These are phyloP conservation scores for Sebastes glaucus DNA, from an alignment of 2,797 vertebrate species.

Conservation along the genomic window DNA sequence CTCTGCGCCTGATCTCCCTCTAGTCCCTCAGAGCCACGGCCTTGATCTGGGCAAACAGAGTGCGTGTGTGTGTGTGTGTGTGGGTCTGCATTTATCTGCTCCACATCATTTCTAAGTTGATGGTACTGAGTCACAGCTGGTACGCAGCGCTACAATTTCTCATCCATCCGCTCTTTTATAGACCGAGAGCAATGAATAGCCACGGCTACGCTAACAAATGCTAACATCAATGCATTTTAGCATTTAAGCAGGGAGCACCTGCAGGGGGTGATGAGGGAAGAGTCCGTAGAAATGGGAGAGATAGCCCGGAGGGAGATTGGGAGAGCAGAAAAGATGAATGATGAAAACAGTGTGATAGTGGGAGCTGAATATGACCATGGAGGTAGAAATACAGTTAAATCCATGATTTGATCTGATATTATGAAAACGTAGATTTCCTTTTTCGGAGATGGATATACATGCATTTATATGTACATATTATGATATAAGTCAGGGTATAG, in stretches of 20 bases:
- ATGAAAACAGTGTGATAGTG: constrained; percentile 64
- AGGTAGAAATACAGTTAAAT: constrained; percentile 80
- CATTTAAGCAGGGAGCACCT: constrained; percentile 44
- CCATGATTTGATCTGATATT: constrained; percentile 88
- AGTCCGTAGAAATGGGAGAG: constrained; percentile 24
- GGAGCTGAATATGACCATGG: constrained; percentile 87
- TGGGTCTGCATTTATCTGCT: constrained; percentile 87
- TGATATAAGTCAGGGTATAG: background rate
- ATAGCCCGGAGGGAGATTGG: constrained; percentile 66
- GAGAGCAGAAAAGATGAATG: constrained; percentile 21
- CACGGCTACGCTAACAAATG: constrained; percentile 88
- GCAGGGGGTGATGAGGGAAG: constrained; percentile 6
- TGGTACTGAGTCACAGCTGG: constrained; percentile 90
- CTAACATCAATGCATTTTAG: constrained; percentile 79
- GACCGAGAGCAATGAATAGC: constrained; percentile 87
- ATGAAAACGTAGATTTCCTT: constrained; percentile 88
- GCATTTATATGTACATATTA: background rate
- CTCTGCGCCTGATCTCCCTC: constrained; percentile 87
- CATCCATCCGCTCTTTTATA: constrained; percentile 76
- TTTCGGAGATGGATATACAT: constrained; percentile 84
- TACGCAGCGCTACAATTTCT: constrained; percentile 86
- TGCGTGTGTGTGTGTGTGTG: constrained; percentile 68
- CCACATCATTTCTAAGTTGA: constrained; percentile 50
- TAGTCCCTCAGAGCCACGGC: constrained; percentile 90
- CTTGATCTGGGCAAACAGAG: constrained; percentile 94